A percentile compares a stretch with the other conserved stretches of the same genome.
These are phyloP conservation scores for Silurus lanzhouensis DNA, from an alignment of 2,797 vertebrate genomes.

Conservation along the genomic window DNA sequence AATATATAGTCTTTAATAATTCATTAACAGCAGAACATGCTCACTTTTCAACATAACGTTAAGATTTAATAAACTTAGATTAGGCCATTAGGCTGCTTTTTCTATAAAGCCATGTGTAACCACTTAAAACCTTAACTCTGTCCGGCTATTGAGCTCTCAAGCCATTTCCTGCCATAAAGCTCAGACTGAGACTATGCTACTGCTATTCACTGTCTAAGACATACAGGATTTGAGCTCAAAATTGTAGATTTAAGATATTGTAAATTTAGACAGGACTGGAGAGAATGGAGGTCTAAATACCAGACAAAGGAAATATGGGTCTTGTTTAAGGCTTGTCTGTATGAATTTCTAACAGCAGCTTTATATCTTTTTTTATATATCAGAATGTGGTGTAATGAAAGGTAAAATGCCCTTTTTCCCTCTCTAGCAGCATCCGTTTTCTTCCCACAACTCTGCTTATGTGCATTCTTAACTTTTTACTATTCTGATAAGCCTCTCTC, in stretches of 20 bases:
- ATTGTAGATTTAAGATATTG: slow-evolving; percentile 53
- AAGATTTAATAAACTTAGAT: not conserved
- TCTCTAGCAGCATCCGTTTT: not conserved
- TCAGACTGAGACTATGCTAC: slow-evolving; percentile 42
- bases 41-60: slow-evolving; percentile 12
- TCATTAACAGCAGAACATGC: slow-evolving; percentile 11
- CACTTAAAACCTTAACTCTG: slow-evolving; percentile 61
- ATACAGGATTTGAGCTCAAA: not conserved
- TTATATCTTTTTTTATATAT: not conserved
- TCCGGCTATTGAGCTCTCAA: slow-evolving; percentile 58
- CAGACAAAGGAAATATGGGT: slow-evolving; percentile 25
- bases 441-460: slow-evolving; percentile 2
- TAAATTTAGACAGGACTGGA: slow-evolving; percentile 40
- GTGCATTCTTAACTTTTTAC: slow-evolving; percentile 38
- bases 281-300: slow-evolving; percentile 20
- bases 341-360: not conserved
- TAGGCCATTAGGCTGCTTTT: slow-evolving; percentile 35
- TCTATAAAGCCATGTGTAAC: slow-evolving; percentile 28
- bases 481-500: slow-evolving; percentile 47
- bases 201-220: slow-evolving; percentile 43
- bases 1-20: not conserved
- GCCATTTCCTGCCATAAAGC: slow-evolving; percentile 70
- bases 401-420: not conserved
- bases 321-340: not conserved
- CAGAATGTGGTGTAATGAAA: not conserved